These are phyloP conservation scores for Sarcophaga subvicina DNA, from an alignment of 2,888 invertebrate species.

Conservation along the genomic window DNA sequence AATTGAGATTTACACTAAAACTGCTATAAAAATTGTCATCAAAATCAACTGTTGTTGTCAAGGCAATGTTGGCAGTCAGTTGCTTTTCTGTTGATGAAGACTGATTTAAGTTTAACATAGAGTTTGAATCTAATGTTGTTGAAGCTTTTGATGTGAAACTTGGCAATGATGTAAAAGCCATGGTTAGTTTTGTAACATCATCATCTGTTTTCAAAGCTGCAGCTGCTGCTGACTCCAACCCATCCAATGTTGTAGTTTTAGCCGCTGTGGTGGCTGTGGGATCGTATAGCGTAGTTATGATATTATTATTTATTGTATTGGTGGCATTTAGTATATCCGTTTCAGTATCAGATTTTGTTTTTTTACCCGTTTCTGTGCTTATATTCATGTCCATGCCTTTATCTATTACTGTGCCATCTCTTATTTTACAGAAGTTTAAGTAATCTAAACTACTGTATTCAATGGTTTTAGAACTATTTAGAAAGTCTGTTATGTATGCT, in stretches of 20 bases:
- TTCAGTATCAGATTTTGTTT: background rate
- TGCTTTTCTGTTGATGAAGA: conserved; percentile 8
- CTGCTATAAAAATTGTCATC: conserved; percentile 78
- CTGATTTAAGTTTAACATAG: background rate
- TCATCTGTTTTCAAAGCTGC: background rate
- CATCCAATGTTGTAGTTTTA: background rate
- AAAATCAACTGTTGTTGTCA: conserved; percentile 69
- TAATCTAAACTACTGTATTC: conserved; percentile 17
- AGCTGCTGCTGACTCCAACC: background rate
- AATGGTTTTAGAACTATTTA: conserved; percentile 25
- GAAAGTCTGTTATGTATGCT: conserved; percentile 67
- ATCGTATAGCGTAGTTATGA: background rate
- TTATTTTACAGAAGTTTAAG: conserved; percentile 44
- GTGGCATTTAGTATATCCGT: background rate
- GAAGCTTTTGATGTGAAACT: conserved; percentile 10
- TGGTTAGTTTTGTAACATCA: background rate
- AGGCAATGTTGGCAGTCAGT: conserved; percentile 47
- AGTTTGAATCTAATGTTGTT: background rate
- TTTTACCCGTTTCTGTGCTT: background rate
- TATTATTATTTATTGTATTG: conserved; percentile 28
- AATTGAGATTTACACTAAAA: conserved; percentile 75
- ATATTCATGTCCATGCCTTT: background rate
- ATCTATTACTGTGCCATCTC: background rate
- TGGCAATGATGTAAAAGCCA: background rate
- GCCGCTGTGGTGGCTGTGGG: background rate